Base-by-base conservation (phyloP, 2,113 vertebrate genomes). In the Verasper variegatus region DNA sequence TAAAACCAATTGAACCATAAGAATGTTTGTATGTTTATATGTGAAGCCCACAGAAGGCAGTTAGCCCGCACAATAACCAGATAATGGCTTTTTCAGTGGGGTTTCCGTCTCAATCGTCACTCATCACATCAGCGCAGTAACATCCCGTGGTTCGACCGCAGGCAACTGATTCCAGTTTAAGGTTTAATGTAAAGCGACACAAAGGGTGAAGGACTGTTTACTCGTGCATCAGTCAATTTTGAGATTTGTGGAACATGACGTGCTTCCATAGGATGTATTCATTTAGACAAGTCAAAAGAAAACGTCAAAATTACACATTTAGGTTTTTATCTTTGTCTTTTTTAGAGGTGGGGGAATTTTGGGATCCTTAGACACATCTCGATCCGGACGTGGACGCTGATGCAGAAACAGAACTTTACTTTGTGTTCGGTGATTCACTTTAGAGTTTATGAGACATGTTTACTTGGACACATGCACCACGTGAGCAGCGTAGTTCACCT, bases 21-120 rank as follows among this genome's bases (percentile, higher is more conserved):
- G 42, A 74, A 82, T 63, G 65, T 56, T 21, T 69, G n/a, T 67
- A 12, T 70, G 61, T 82, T 35, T 66, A 47, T 35, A 65, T 49
- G 26, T 61, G 40, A 78, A 73, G 54, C 78, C 45, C 64, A 67
- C 83, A 86, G 72, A 6, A 9, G 45, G 27, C 40, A 7, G 61
- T 74, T 60, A 47, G 55, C 26, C 61, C 67, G 62, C 69, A 81
- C 70, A 87, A 79, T 74, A 42, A 68, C 54, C 55, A 73, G 26
- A 81, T 64, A 80, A 88, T 71, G 56, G n/a, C 74, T 76, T 69
- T 69, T 58, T 80, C 65, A 74, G 14, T 26, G 35, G 59, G 57
- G 74, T 79, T 78, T 77, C 59, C 69, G 42, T 57, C 71, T 49
- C 74, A 62, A 68, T 76, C 40, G 66, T 45, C 45, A 37, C n/a